phyloP scores from a whole-genome alignment of 2,888 invertebrate species.

The Dryobotodes eremita region DNA sequence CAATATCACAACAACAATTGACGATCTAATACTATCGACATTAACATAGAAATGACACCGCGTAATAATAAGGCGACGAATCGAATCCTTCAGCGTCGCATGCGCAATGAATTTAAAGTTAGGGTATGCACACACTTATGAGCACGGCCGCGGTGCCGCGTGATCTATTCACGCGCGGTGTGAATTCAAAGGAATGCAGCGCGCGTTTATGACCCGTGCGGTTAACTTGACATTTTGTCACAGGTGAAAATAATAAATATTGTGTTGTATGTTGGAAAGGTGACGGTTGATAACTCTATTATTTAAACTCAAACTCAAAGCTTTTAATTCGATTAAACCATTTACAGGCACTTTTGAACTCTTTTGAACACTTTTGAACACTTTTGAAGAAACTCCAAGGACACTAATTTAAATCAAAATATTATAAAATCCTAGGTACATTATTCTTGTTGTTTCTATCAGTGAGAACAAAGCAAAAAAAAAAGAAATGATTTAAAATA shows the following conservation, averaged over 20 bases:
- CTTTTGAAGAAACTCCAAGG: too few relatives aligned
- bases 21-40: slow-evolving; percentile 74
- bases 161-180: slow-evolving; percentile 20
- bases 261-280: neutral
- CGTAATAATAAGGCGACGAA: slow-evolving; percentile 78
- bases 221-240: neutral
- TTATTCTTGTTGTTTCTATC: too few relatives aligned
- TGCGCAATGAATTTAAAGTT: slow-evolving; percentile 61
- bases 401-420: too few relatives aligned
- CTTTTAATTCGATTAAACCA: too few relatives aligned
- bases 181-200: neutral
- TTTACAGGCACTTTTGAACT: too few relatives aligned
- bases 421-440: too few relatives aligned
- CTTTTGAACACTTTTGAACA: too few relatives aligned
- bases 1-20: slow-evolving; percentile 57
- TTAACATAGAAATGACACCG: slow-evolving; percentile 83
- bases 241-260: neutral
- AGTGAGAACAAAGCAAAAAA: too few relatives aligned
- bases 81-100: slow-evolving; percentile 60
- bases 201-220: slow-evolving; percentile 4
- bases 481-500: too few relatives aligned
- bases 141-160: neutral
- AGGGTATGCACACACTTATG: slow-evolving; percentile 31
- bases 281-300: neutral
- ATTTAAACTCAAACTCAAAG: too few relatives aligned